Percentiles rank a stretch among this genome's conserved stretches.
Evolutionary conservation across 1,140 invertebrate species (phyloP).

Genomic region (Onthophagus taurus): DNA sequence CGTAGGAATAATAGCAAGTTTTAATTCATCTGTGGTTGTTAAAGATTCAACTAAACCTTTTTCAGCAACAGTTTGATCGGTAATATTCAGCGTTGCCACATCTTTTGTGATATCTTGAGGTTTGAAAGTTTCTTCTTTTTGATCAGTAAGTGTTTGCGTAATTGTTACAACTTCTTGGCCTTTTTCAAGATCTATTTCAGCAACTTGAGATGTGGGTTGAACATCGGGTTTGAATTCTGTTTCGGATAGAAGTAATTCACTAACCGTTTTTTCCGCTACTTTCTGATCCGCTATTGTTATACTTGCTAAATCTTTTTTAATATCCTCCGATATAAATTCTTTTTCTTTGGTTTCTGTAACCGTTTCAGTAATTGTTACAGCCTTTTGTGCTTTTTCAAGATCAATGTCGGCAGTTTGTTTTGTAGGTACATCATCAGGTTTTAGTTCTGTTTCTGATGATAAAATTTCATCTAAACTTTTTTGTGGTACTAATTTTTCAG

Average conservation of each 20-base stretch:
- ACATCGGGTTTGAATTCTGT: constrained; percentile 22
- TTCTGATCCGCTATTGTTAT: too few species aligned
- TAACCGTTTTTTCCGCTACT: too few species aligned
- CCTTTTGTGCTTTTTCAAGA: constrained; percentile 34
- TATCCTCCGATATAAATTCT: constrained; percentile 15
- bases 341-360: constrained; percentile 36
- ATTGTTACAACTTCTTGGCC: constrained; percentile 30
- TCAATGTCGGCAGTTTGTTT: constrained; percentile 23
- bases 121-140: constrained; percentile 30
- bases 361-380: constrained; percentile 34
- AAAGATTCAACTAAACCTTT: constrained; percentile 19
- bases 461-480: too few species aligned
- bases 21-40: too few species aligned
- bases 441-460: constrained; percentile 38
- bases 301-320: background rate
- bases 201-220: constrained; percentile 32
- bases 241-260: background rate
- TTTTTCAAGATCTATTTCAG: constrained; percentile 39
- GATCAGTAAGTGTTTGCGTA: constrained; percentile 31
- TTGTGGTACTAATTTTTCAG: too few species aligned
- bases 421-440: constrained; percentile 30
- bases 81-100: constrained; percentile 13
- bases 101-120: background rate
- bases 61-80: constrained; percentile 10
- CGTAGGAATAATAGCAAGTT: too few species aligned